phyloP scores from a whole-genome alignment of 2,113 vertebrate genomes.

The Alosa alosa region DNA sequence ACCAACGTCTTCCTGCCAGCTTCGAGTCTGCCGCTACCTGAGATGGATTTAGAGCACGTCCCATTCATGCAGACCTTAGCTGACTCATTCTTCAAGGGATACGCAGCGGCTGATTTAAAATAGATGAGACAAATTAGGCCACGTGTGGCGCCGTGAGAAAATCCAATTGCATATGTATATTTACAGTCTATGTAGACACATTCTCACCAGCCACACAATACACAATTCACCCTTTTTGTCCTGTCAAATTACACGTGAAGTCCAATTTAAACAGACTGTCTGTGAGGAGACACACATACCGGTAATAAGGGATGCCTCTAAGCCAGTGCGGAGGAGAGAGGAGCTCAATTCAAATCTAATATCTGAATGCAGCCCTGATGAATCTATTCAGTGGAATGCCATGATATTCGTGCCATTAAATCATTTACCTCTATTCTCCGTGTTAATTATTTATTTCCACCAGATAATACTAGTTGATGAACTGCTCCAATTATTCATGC shows the following conservation, averaged over 20 bases:
- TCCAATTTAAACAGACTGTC: conserved; percentile 7
- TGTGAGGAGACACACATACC: not conserved
- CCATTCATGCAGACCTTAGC: not conserved
- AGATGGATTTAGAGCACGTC: not conserved
- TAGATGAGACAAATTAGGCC: not conserved
- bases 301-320: not conserved
- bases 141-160: not conserved
- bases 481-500: conserved; percentile 52
- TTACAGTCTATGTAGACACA: not conserved
- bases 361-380: conserved; percentile 4
- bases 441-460: conserved; percentile 57
- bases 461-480: conserved; percentile 64
- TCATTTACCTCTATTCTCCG: not conserved
- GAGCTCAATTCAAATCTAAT: not conserved
- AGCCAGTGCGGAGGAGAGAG: not conserved
- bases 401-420: not conserved
- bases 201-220: not conserved
- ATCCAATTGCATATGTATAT: not conserved
- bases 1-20: not conserved
- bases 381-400: not conserved
- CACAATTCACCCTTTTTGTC: not conserved
- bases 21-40: not conserved
- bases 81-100: not conserved
- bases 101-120: not conserved
- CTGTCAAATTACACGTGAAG: not conserved